Evolutionary conservation across 2,797 vertebrate species (phyloP).

Genomic region (Lagocephalus sceleratus): DNA sequence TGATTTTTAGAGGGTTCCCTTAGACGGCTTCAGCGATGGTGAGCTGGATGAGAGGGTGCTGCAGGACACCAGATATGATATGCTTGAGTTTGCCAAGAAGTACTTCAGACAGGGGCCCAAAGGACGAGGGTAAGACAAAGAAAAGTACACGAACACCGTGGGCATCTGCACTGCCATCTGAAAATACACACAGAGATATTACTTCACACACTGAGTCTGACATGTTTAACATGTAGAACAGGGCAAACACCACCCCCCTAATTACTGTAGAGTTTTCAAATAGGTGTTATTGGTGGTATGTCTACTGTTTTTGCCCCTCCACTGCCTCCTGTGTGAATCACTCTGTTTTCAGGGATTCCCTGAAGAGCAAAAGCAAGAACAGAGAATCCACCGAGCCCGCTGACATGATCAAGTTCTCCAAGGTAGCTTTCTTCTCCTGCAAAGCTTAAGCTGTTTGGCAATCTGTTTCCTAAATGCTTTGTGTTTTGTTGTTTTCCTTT

Average conservation of each 20-base stretch:
- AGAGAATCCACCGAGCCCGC: constrained; percentile 62
- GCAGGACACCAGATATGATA: constrained; percentile 74
- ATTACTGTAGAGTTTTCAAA: no score
- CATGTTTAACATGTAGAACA: background rate
- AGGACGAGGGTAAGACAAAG: constrained; percentile 60
- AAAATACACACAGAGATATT: background rate
- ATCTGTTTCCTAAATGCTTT: background rate
- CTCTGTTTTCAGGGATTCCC: constrained; percentile 52
- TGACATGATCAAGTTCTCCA: constrained; percentile 86
- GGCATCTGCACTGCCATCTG: background rate
- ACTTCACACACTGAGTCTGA: no score
- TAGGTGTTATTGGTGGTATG: background rate
- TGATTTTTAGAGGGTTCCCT: constrained; percentile 54
- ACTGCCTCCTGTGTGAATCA: constrained; percentile 5
- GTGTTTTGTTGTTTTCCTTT: background rate
- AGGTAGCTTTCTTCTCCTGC: constrained; percentile 65
- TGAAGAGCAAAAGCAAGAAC: constrained; percentile 59
- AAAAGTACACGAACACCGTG: background rate
- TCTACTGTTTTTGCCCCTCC: background rate
- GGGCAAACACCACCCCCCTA: background rate
- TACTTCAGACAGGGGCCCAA: constrained; percentile 81
- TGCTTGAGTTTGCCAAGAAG: constrained; percentile 88
- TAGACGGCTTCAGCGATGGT: constrained; percentile 50
- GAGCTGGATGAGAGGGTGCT: constrained; percentile 58
- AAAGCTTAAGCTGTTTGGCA: background rate